Evolutionary conservation across 2,797 vertebrate species (phyloP), one percentile per base, ranked within the genome.

Genomic region (Salarias fasciatus): DNA sequence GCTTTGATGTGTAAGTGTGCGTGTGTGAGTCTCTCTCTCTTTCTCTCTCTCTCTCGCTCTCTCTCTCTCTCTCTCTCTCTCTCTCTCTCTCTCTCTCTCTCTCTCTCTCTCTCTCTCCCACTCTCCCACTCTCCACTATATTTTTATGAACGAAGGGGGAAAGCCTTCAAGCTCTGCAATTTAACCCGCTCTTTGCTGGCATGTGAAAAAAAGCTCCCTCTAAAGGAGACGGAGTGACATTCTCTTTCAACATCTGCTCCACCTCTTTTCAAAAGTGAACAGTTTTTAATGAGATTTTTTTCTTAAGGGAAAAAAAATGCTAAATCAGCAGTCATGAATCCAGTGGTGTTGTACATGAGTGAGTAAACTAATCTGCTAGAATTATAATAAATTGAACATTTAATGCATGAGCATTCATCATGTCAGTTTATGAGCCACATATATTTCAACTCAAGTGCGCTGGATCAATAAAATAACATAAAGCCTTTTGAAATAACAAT

Each of bases 1-100:
- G 88, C 95, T 98, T 98, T 97, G 95, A 97, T 94, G 95, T 96
- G 86, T 86, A 76, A 84, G 83, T 83, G 86, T 88, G 85, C 78
- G 85, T 88, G 83, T 89, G 85, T 85, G 82, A 82, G 82, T 77
- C 86, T 87, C 83, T 83, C 51, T 47, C 78, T 83, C 75, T 84
- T 71, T 83, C 56, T 65, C 72, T 86, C 69, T 81, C 53, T 60
- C 42, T 59, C 69, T 38, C 50, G 46, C 41, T 50, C 79, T 72
- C 76, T 78, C 74, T 80, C 61, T 73, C 41, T 43, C 42, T 18
- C 42, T 38, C 11, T 28, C 9, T 60, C 42, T 54, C 75, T 43
- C 50, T 46, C 41, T 50, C 79, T 72, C 76, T 78, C 74, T 80
- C 60, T 75, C 41, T 43, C 41, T 15, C 41, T 64, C 42, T 58